These are phyloP conservation scores for Hylaeus anthracinus DNA, from an alignment of 1,140 invertebrate genomes.

Conservation along the genomic window DNA sequence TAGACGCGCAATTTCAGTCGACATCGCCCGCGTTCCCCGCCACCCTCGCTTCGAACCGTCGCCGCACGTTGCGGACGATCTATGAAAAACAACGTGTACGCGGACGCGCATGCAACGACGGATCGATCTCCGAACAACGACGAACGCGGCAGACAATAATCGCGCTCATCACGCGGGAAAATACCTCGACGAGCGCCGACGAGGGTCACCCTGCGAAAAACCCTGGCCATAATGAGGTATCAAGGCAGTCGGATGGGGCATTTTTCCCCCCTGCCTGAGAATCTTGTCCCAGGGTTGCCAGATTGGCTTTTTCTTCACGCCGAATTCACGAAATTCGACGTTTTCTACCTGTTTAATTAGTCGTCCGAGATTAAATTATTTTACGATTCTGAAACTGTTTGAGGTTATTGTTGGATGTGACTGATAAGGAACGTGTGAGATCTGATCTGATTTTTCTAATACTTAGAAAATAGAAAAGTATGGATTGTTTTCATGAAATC, in stretches of 20 bases:
- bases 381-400: too few species aligned
- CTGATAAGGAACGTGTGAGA: too few species aligned
- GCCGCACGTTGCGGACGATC: constrained; percentile 24
- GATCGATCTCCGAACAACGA: constrained; percentile 49
- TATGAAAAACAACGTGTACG: constrained; percentile 48
- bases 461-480: too few species aligned
- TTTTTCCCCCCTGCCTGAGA: background rate
- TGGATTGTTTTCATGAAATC: too few species aligned
- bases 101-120: constrained; percentile 55
- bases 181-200: constrained; percentile 13
- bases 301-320: background rate
- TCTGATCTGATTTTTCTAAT: too few species aligned
- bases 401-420: too few species aligned
- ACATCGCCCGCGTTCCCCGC: too few species aligned
- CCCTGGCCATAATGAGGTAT: constrained; percentile 5
- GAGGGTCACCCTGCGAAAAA: constrained; percentile 22
- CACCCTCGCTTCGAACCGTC: constrained; percentile 15
- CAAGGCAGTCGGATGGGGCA: background rate
- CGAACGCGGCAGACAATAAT: constrained; percentile 48
- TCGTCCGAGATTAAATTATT: too few species aligned
- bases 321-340: background rate
- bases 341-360: too few species aligned
- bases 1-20: constrained; percentile 53
- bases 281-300: too few species aligned
- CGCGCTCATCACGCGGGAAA: constrained; percentile 55